Percentiles rank a stretch among this genome's conserved stretches.
phyloP scores from a whole-genome alignment of 2,888 invertebrate genomes.

The Nephrotoma guestfalica region DNA sequence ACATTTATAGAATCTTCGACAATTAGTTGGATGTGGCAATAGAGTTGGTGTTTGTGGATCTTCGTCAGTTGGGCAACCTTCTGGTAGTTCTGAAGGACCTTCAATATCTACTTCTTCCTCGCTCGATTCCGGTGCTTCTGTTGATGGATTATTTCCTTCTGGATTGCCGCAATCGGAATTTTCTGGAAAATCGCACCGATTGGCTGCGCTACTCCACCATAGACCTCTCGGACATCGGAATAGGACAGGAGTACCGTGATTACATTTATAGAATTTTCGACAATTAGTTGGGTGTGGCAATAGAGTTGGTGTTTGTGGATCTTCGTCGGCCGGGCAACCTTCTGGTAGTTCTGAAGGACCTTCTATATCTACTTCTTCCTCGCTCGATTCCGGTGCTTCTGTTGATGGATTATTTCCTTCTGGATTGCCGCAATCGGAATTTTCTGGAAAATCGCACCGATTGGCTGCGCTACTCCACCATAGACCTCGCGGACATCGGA shows the following conservation, averaged over 20 bases:
- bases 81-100: neutral
- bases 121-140: neutral
- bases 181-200: neutral
- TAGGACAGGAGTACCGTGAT: neutral
- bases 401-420: neutral
- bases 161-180: neutral
- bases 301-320: neutral
- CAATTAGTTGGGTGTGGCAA: conserved; percentile 5
- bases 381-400: neutral
- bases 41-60: neutral
- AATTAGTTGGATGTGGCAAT: neutral
- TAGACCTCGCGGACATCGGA: neutral
- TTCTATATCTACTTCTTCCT: neutral
- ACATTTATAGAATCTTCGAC: neutral
- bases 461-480: neutral
- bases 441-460: neutral
- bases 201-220: neutral
- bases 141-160: neutral
- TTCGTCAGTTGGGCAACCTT: neutral
- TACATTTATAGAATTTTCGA: conserved; percentile 6
- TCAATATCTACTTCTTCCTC: neutral
- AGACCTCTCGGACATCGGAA: neutral
- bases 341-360: neutral
- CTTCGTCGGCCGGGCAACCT: neutral
- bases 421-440: neutral